Evolutionary conservation across 1,140 invertebrate genomes (phyloP), one percentile per base, ranked within the genome.

Genomic region (Rhyzopertha dominica): DNA sequence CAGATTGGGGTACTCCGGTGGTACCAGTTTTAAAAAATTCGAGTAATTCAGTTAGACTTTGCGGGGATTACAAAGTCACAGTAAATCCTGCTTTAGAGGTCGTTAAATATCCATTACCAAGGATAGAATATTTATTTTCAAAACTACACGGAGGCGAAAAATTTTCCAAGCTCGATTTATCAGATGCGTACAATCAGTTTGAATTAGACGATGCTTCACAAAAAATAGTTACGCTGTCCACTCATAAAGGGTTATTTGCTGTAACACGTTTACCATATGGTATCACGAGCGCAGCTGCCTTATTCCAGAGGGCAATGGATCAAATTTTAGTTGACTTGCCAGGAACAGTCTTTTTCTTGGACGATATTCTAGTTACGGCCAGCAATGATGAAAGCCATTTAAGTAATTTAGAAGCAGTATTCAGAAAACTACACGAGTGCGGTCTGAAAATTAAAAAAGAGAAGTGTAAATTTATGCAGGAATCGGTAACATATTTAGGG

Each of bases 401-500:
- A 30, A 10, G 17, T 13, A 13, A 13, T 5, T 16, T 30, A 5
- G 17, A 5, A 4, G 12, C 17, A 10, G 28, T 30, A 13, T 30
- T 30, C 17, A 13, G 12, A 10, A 30, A 30, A 30, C 17, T 30
- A n/a, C n/a, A n/a, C n/a, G n/a, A 30, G 10, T 4, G 12, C 17
- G 12, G 10, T 16, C 17, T 30, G 10, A 30, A 10, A 30, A 16
- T 30, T 3, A 4, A 16, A 30, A 3, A 13, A 16, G 28, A 30
- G 28, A 30, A 30, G 17, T 30, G 10, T 30, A 30, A 16, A 13
- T 30, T 30, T 16, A 13, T 30, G 12, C 28, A 30, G 10, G 28
- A 30, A 16, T 5, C 12, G 17, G 17, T 30, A 5, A 16, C 12
- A 30, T 30, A 30, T 10, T 30, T 30, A 10, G 28, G 28, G 10